phyloP scores from a whole-genome alignment of 1,140 invertebrate species.

The Tetramorium alpestre region DNA sequence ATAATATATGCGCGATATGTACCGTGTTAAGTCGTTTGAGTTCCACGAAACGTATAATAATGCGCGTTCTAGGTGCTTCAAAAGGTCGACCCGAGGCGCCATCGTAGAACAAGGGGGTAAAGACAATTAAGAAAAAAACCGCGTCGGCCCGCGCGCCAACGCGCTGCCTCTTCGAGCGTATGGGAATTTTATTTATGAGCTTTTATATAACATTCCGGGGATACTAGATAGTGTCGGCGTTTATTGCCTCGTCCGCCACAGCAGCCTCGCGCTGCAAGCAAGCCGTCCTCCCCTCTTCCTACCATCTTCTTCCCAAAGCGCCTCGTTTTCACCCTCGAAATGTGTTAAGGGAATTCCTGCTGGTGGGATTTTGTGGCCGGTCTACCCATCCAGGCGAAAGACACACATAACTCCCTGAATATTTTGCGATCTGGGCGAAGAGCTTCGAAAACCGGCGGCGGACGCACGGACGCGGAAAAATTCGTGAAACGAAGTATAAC shows the following conservation, averaged over 20 bases:
- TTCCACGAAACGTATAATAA: constrained; percentile 44
- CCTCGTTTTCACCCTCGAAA: constrained; percentile 55
- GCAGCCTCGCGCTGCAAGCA: constrained; percentile 13
- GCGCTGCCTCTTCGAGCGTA: constrained; percentile 49
- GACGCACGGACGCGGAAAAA: constrained; percentile 63
- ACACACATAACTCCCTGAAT: constrained; percentile 65
- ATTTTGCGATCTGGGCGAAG: constrained; percentile 62
- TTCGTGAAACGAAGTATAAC: constrained; percentile 60
- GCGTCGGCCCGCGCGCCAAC: not conserved
- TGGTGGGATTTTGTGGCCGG: constrained; percentile 61
- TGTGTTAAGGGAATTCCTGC: constrained; percentile 67
- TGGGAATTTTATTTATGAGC: constrained; percentile 80
- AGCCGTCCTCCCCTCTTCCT: not conserved
- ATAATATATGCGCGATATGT: not conserved
- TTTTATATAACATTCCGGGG: constrained; percentile 74
- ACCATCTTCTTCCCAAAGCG: constrained; percentile 28
- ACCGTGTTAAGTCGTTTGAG: not conserved
- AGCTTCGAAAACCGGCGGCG: constrained; percentile 45
- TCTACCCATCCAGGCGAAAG: constrained; percentile 62
- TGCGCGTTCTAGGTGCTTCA: constrained; percentile 5
- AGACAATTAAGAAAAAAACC: constrained; percentile 74
- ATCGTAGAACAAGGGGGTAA: not conserved
- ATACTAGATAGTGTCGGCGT: constrained; percentile 69
- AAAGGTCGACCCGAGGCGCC: constrained; percentile 7
- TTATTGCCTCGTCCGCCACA: constrained; percentile 71